Conservation (phyloP, 2,888 invertebrate species). For the Prosapia bicincta region DNA sequence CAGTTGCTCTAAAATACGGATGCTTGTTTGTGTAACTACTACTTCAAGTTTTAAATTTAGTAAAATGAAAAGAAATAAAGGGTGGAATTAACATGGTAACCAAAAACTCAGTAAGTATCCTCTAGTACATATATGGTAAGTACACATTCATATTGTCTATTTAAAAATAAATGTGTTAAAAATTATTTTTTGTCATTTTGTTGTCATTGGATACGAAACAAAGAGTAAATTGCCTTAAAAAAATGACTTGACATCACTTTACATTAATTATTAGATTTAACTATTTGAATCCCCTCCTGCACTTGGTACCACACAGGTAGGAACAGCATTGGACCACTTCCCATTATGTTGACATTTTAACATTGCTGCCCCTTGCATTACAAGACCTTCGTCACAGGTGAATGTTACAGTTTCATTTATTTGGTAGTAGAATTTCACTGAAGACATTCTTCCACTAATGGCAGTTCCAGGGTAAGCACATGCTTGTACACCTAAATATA, state of each 20-base stretch:
- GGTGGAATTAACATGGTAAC: too few species aligned
- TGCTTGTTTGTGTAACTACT: too few species aligned
- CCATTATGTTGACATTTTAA: constrained; percentile 67
- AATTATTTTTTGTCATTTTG: not conserved
- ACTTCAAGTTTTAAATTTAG: too few species aligned
- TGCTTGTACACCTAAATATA: constrained; percentile 63
- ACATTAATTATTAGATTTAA: not conserved
- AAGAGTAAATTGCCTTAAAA: not conserved
- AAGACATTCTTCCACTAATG: constrained; percentile 80
- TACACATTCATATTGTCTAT: too few species aligned
- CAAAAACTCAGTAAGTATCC: too few species aligned
- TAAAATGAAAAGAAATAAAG: too few species aligned
- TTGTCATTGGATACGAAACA: not conserved
- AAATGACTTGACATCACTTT: not conserved
- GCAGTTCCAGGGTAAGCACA: constrained; percentile 86
- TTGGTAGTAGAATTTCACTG: constrained; percentile 84
- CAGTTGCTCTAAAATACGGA: too few species aligned
- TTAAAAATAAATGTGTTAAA: too few species aligned
- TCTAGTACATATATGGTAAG: too few species aligned
- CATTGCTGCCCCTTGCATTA: constrained; percentile 72
- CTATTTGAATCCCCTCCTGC: not conserved
- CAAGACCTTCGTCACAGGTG: constrained; percentile 74
- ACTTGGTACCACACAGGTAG: constrained; percentile 57
- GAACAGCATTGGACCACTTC: constrained; percentile 84
- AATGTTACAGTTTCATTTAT: constrained; percentile 83